Evolutionary conservation across 2,113 vertebrate genomes (phyloP).

Genomic region (Scatophagus argus): DNA sequence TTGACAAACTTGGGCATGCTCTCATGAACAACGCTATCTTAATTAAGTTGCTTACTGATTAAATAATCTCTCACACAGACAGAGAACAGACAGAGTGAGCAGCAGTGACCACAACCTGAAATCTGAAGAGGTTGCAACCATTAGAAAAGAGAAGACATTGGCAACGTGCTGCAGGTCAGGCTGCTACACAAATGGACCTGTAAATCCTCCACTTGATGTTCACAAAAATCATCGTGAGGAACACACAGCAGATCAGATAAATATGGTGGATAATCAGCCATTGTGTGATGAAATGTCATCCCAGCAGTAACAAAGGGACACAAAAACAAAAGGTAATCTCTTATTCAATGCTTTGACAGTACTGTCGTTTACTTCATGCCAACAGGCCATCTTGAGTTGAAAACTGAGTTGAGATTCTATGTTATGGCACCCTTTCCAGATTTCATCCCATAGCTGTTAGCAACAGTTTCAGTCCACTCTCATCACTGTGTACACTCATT

Average conservation of each 20-base stretch:
- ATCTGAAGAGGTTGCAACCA: background rate
- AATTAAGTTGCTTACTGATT: constrained; percentile 1
- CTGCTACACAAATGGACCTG: background rate
- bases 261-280: background rate
- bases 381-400: background rate
- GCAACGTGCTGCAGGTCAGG: constrained; percentile 4
- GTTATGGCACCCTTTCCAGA: constrained; percentile 6
- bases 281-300: constrained; percentile 3
- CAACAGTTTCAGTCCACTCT: background rate
- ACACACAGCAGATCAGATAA: background rate
- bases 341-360: background rate
- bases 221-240: background rate
- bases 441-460: background rate
- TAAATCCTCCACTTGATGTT: background rate
- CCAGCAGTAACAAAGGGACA: background rate
- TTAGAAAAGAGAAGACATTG: background rate
- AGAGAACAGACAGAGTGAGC: background rate
- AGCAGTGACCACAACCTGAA: background rate
- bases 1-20: no score
- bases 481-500: background rate
- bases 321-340: background rate
- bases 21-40: background rate
- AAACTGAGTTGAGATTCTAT: background rate
- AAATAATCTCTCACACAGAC: constrained; percentile 5
- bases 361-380: background rate